Conservation (phyloP, 2,797 vertebrate genomes). For the Potorous gilbertii region DNA sequence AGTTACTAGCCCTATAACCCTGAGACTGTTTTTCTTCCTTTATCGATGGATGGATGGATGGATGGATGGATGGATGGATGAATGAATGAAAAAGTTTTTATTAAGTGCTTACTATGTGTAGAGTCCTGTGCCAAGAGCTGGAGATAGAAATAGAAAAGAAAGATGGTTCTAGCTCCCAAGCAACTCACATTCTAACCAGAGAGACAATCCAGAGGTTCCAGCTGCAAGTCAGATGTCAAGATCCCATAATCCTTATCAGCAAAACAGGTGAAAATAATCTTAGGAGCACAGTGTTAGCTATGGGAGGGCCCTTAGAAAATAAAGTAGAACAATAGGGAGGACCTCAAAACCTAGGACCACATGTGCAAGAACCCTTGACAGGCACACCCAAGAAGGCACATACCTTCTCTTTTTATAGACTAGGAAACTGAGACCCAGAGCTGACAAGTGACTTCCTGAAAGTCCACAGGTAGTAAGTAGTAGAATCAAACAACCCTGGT, state of each 20-base stretch:
- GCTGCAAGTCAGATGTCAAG: neutral
- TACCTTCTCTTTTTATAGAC: neutral
- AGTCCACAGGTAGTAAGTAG: neutral
- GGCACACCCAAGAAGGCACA: neutral
- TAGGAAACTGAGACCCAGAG: too few relatives aligned
- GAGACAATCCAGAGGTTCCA: neutral
- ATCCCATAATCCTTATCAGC: neutral
- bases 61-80: too few relatives aligned
- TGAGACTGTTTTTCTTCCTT: neutral
- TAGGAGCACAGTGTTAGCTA: neutral
- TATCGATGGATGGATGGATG: neutral
- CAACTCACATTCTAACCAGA: neutral
- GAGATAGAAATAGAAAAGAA: neutral
- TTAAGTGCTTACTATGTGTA: neutral
- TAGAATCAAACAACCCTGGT: neutral
- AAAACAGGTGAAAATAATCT: neutral
- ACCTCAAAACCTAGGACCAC: neutral
- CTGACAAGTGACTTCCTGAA: neutral
- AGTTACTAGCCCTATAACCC: neutral
- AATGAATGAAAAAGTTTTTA: neutral
- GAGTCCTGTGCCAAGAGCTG: neutral
- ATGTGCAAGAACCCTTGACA: neutral
- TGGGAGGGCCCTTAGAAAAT: neutral
- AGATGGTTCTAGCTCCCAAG: neutral
- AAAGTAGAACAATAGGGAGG: neutral